phyloP scores from a whole-genome alignment of 2,797 vertebrate genomes.

The Oreochromis mossambicus region DNA sequence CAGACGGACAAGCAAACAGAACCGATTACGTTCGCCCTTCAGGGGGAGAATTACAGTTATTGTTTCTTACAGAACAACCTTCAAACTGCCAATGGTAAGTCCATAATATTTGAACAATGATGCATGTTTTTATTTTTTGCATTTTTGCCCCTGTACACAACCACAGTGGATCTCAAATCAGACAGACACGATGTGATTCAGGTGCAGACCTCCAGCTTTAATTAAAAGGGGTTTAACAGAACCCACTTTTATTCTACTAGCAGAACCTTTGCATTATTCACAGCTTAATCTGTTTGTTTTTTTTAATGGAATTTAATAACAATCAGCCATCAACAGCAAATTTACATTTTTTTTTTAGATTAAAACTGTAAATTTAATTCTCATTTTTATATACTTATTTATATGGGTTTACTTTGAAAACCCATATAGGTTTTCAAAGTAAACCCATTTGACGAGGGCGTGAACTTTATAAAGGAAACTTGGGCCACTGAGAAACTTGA shows the following conservation, averaged over 20 bases:
- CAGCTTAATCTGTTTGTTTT: not conserved
- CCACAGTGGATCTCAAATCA: not conserved
- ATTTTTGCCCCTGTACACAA: not conserved
- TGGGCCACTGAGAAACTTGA: not conserved
- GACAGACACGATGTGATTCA: accelerated
- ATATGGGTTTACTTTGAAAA: not conserved
- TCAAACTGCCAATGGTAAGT: not conserved
- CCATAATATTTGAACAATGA: not conserved
- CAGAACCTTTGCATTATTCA: not conserved
- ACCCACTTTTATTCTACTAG: not conserved
- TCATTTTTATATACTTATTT: not conserved
- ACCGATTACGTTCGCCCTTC: too few relatives aligned
- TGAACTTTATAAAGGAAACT: not conserved
- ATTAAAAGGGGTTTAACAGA: not conserved
- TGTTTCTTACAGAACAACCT: not conserved
- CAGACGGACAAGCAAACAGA: too few relatives aligned
- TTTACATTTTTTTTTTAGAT: not conserved
- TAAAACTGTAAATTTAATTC: not conserved
- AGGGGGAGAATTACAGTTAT: not conserved
- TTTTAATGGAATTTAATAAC: not conserved
- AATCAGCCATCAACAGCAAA: not conserved
- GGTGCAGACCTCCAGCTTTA: accelerated
- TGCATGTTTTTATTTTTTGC: not conserved
- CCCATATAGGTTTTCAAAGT: too few relatives aligned
- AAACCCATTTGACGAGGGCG: not conserved